Evolutionary conservation across 2,888 invertebrate genomes (phyloP), one percentile per base, ranked within the genome.

Genomic region (Meta bourneti): DNA sequence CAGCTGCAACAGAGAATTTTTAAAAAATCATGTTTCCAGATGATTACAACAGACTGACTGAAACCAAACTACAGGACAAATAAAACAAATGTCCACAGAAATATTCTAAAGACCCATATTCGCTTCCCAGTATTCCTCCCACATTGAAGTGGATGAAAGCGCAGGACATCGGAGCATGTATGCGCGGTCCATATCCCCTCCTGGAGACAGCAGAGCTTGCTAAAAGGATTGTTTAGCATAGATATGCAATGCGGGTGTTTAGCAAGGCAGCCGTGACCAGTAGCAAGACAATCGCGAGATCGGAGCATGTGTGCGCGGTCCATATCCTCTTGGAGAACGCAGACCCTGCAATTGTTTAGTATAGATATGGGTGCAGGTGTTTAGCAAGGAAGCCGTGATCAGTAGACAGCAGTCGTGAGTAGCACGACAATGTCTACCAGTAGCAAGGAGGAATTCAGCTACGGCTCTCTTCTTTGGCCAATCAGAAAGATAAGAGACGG

Each of bases 1-100:
- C 52, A n/a, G 90, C 84, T 90, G 84, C 11, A 90, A 90, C 7
- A 61, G 11, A 61, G 16, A 34, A 34, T 34, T 34, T n/a, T n/a
- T n/a, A n/a, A n/a, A n/a, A 34, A 34, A 34, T 34, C 4, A 2
- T 34, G 1, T 34, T 34, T 34, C 34, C 34, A 34, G 34, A 34
- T 34, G 34, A 34, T 34, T 34, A 34, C 34, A 34, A 34, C n/a
- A 34, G 4, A 34, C 34, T 34, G 1, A 34, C 34, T 34, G 1
- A 34, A 2, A 34, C 34, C 1, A 34, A 34, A 34, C 34, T 16
- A 75, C 7, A 48, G 19, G 9, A 19, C n/a, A n/a, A n/a, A n/a
- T n/a, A n/a, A n/a, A 75, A 75, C 7, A 75, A 34, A 16, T 8
- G 7, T 7, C 13, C 0, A 20, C 20, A 75, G 19, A 74, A 0